Base-by-base conservation (phyloP, 2,888 invertebrate genomes). In the Ophion costatus region DNA sequence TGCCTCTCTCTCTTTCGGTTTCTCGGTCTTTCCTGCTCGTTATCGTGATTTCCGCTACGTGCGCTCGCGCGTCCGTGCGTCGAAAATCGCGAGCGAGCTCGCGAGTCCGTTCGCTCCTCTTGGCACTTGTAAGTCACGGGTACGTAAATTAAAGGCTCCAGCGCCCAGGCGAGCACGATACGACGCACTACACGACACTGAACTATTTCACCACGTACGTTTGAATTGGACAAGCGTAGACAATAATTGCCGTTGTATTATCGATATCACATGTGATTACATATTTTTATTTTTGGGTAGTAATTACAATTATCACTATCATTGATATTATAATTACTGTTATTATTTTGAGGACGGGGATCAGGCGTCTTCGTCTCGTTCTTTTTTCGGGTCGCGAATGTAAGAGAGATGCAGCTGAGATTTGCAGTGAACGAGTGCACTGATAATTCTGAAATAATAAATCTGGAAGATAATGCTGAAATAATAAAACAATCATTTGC, bases 71-170 rank as follows among this genome's bases (percentile, higher is more conserved):
- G 33, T 42, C 38, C 24, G 24, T 22, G 61, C 57, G 57, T 56
- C 75, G 74, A 66, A 79, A 83, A 71, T 83, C 51, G 75, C 71
- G 56, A 56, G 74, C 74, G 67, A 69, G 51, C 56, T 24, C 57
- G 29, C 64, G 57, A 63, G 80, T 66, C 67, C 77, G 73, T 80
- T 83, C 73, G 73, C 71, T 78, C 45, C 22, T 79, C 71, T 77
- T 71, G 80, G 80, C 77, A 67, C n/a, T 51, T n/a, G n/a, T n/a
- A 73, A 67, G 66, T 77, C 61, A 38, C 67, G 64, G 24, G 57
- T 67, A 38, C 67, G 80, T 80, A 80, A 84, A 84, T 84, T 77
- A 73, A 73, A 82, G 76, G 66, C 45, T 42, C 59, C 38, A n/a
- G 38, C n/a, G 24, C 24, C 56, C 14, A 22, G 38, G 20, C 38